phyloP scores from a whole-genome alignment of 1,140 invertebrate genomes.

The Homarus americanus region DNA sequence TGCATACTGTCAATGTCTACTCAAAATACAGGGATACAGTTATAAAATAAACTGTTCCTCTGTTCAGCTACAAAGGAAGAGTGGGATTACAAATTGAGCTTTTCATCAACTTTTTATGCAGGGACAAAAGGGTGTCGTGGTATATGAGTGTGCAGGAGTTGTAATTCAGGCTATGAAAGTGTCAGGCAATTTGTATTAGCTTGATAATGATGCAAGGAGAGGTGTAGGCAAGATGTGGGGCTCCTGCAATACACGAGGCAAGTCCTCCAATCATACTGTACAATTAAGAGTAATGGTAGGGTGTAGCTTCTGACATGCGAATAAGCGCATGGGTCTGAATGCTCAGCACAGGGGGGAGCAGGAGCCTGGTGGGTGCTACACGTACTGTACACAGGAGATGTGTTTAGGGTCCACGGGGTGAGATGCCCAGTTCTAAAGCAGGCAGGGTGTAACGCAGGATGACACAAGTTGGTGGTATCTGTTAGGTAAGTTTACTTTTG shows the following conservation, averaged over 20 bases:
- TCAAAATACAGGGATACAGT: constrained; percentile 41
- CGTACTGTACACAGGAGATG: constrained; percentile 68
- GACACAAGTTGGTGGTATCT: constrained; percentile 68
- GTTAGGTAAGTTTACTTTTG: constrained; percentile 68
- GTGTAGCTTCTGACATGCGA: constrained; percentile 61
- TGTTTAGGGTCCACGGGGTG: constrained; percentile 68
- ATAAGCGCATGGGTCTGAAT: constrained; percentile 60
- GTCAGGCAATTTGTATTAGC: constrained; percentile 57
- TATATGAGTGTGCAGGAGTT: constrained; percentile 62
- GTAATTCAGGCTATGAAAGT: constrained; percentile 58
- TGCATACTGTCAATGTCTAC: constrained; percentile 46
- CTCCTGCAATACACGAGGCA: constrained; percentile 59
- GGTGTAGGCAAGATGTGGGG: constrained; percentile 53
- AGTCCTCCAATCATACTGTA: constrained; percentile 61
- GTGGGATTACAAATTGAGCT: constrained; percentile 34
- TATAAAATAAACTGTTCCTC: constrained; percentile 55
- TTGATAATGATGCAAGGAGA: constrained; percentile 58
- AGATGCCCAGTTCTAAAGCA: constrained; percentile 69
- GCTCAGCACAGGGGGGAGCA: constrained; percentile 51
- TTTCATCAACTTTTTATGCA: constrained; percentile 50
- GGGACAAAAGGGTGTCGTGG: constrained; percentile 57
- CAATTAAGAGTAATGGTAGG: constrained; percentile 48
- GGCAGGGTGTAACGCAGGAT: constrained; percentile 69
- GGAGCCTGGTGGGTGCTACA: constrained; percentile 69
- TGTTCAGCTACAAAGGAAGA: constrained; percentile 53